Evolutionary conservation across 2,113 vertebrate species (phyloP).

Genomic region (Rhizomys pruinosus): DNA sequence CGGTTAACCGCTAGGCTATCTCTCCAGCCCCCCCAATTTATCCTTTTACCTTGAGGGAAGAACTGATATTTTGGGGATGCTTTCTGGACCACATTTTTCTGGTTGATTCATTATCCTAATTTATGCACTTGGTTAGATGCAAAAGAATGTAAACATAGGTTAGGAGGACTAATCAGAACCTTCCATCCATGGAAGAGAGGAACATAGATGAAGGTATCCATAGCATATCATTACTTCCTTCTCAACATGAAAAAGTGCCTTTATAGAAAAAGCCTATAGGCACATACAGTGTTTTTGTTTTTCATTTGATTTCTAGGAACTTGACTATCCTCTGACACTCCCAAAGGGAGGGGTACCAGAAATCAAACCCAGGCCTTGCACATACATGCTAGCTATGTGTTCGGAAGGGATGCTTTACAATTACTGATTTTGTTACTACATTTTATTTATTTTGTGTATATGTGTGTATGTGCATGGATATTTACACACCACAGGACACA

Average conservation of each 20-base stretch:
- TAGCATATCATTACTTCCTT: background rate
- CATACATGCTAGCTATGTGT: background rate
- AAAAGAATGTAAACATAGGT: background rate
- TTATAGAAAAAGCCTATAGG: background rate
- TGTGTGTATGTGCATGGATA: background rate
- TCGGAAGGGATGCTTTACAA: background rate
- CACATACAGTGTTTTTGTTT: background rate
- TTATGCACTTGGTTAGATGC: background rate
- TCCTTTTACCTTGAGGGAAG: constrained; percentile 14
- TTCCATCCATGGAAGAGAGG: background rate
- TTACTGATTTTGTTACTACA: background rate
- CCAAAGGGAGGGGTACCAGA: background rate
- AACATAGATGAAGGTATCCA: background rate
- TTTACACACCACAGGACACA: no score
- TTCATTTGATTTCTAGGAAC: background rate
- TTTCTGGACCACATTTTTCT: background rate
- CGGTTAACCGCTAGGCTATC: no score
- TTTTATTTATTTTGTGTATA: background rate
- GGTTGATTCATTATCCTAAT: background rate
- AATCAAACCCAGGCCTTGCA: background rate
- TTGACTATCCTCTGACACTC: background rate
- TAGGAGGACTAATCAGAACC: background rate
- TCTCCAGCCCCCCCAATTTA: no score
- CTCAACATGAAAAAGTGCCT: background rate
- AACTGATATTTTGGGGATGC: background rate